Evolutionary conservation across 2,113 vertebrate species (phyloP), one percentile per base, ranked within the genome.

Genomic region (Clarias batrachus): DNA sequence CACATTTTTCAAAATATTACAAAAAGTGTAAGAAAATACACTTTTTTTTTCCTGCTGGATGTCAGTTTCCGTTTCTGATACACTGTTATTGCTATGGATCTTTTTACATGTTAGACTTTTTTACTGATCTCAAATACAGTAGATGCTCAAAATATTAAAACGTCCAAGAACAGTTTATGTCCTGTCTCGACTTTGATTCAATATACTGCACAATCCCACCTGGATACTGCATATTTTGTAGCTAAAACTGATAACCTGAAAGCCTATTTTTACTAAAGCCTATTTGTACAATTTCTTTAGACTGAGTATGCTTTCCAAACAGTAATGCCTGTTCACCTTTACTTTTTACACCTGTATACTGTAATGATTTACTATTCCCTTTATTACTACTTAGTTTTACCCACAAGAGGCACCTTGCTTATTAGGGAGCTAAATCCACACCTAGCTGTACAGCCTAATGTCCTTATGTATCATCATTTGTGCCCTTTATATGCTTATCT

Each of bases 401-500:
- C 71, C 74, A 14, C 37, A 37, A 73, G 33, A 8, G 37, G 7
- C 41, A 21, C 14, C 52, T 66, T n/a, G 19, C 74, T 79, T 59
- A 60, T 84, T n/a, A 87, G 60, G 59, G 66, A 66, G 14, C 48
- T 57, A 84, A 66, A 84, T 62, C 76, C 59, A 79, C 56, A 59
- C 17, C 56, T 9, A 59, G 54, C n/a, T 59, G 30, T 79, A 30
- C 62, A 71, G 30, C 79, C 70, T 73, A 87, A 77, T 79, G 73
- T 62, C 19, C 59, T 21, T 79, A 79, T 59, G 30, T 27, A 16
- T 33, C 73, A 79, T 81, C 71, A 81, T 87, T 82, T 87, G 82
- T 71, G 74, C 86, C 63, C 71, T 83, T 87, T 89, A 86, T 89
- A 86, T 73, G 37, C 74, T 83, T 79, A 79, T 68, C 10, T 81